A percentile compares a stretch with the other conserved stretches of the same genome.
These are phyloP conservation scores for Ophioderma brevispina DNA, from an alignment of 35 echinoderm and acorn worm species.

Conservation along the genomic window DNA sequence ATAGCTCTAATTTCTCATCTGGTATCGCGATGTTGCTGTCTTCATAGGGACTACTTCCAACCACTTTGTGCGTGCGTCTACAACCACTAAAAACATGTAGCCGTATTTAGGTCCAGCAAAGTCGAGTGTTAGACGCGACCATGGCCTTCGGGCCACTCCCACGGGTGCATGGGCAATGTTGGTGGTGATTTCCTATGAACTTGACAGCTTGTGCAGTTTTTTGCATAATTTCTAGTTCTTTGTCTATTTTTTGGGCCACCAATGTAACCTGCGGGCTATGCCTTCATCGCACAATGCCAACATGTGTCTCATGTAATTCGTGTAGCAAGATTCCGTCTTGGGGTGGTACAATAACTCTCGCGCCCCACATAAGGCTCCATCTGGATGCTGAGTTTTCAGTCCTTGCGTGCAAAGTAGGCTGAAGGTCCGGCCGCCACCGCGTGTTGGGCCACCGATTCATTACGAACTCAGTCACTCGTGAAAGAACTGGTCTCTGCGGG, in stretches of 20 bases:
- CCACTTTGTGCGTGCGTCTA: conserved; percentile 82
- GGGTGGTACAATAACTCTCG: conserved; percentile 50
- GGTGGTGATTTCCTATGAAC: conserved; percentile 30
- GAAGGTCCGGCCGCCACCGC: neutral
- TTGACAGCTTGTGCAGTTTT: conserved; percentile 56
- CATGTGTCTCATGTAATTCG: conserved; percentile 71
- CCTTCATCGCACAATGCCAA: conserved; percentile 59
- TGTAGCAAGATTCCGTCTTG: conserved; percentile 22
- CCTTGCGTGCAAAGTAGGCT: conserved; percentile 41
- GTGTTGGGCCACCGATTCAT: conserved; percentile 29
- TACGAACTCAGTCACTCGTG: conserved; percentile 26
- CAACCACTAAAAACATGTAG: conserved; percentile 68
- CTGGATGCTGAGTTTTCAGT: conserved; percentile 60
- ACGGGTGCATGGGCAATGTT: conserved; percentile 47
- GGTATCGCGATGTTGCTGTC: conserved; percentile 43
- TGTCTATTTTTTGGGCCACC: conserved; percentile 71
- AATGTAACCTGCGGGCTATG: conserved; percentile 68
- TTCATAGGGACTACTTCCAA: conserved; percentile 59
- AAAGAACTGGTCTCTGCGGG: conserved; percentile 14
- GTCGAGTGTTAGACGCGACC: conserved; percentile 67
- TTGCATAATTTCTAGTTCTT: conserved; percentile 48
- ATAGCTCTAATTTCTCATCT: conserved; percentile 34
- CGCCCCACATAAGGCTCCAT: conserved; percentile 61
- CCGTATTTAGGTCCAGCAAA: conserved; percentile 66
- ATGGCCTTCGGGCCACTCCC: conserved; percentile 61